Percentiles rank a stretch among this genome's conserved stretches.
These are phyloP conservation scores for Cassiopea xamachana DNA, from an alignment of 30 jellyfish, hydroid and myxozoan species.

Conservation along the genomic window DNA sequence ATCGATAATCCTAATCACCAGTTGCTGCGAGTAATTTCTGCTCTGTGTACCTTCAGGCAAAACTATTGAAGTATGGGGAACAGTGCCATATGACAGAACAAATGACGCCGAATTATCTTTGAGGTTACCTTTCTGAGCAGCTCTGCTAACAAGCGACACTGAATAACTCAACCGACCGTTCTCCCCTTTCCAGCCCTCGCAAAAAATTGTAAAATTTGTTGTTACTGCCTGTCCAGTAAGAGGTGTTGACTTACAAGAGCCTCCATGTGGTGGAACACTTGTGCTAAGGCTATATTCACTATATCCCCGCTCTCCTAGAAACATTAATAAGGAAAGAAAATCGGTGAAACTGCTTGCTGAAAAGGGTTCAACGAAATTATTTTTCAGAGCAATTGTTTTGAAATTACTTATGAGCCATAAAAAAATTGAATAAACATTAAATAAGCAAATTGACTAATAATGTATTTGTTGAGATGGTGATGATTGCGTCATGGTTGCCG, in stretches of 20 bases:
- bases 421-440: no score
- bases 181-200: slow-evolving; percentile 35
- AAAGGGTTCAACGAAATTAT: neutral
- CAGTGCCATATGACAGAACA: slow-evolving; percentile 27
- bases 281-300: slow-evolving; percentile 30
- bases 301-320: slow-evolving; percentile 8
- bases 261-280: slow-evolving; percentile 47
- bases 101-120: slow-evolving; percentile 2
- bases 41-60: slow-evolving; percentile 22
- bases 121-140: neutral
- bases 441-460: no score
- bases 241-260: slow-evolving; percentile 27
- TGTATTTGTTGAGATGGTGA: no score
- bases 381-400: no score
- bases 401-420: no score
- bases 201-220: slow-evolving; percentile 11
- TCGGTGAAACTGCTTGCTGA: neutral
- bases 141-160: neutral
- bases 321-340: neutral
- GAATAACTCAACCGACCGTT: slow-evolving; percentile 17
- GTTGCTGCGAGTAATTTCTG: slow-evolving; percentile 15
- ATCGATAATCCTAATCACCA: slow-evolving; percentile 32
- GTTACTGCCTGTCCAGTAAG: slow-evolving; percentile 29
- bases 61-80: neutral
- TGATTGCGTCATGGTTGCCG: no score